Evolutionary conservation across 1,140 invertebrate species (phyloP), one percentile per base, ranked within the genome.

Genomic region (Drosophila ficusphila): DNA sequence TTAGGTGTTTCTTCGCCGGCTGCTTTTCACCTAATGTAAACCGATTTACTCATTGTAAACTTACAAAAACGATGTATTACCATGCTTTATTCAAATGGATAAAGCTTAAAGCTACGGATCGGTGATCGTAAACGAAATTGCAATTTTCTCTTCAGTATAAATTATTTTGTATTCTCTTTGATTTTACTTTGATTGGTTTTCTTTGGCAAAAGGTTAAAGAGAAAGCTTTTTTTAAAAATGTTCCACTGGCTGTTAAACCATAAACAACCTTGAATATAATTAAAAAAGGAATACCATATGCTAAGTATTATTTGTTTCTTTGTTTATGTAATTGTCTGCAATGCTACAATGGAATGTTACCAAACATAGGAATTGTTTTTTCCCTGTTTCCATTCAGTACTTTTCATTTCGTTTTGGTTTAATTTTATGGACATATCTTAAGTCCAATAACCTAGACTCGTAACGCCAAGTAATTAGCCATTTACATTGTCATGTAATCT

Each of bases 201-300:
- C 18, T 4, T 12, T 41, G 6, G 2, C 1, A 41, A 21, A 21
- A 41, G 18, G 19, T 19, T 11, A 5, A 16, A 23, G 23, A 19
- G 36, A 11, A 39, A 46, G 42, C 42, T 46, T 46, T 46, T 46
- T 46, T 46, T 9, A 4, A 14, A 46, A 27, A 27, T 27, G 42
- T 27, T 27, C 21, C 21, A 42, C n/a, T 8, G 14, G 41, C 41
- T 8, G n/a, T 27, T 27, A 14, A 4, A 2, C 42, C 8, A 27
- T 46, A 46, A 9, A 11, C 5, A 27, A 46, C 42, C 42, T 27
- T 46, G 42, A 16, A 46, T 46, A 14, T 14, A 3, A 46, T 46
- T 46, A 46, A 4, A 21, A 14, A 4, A 21, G 5, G 21, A 27
- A 25, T 46, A n/a, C n/a, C n/a, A n/a, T n/a, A 46, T 46, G 3